Evolutionary conservation across 2,888 invertebrate genomes (phyloP).

Genomic region (Lasioglossum lativentre): DNA sequence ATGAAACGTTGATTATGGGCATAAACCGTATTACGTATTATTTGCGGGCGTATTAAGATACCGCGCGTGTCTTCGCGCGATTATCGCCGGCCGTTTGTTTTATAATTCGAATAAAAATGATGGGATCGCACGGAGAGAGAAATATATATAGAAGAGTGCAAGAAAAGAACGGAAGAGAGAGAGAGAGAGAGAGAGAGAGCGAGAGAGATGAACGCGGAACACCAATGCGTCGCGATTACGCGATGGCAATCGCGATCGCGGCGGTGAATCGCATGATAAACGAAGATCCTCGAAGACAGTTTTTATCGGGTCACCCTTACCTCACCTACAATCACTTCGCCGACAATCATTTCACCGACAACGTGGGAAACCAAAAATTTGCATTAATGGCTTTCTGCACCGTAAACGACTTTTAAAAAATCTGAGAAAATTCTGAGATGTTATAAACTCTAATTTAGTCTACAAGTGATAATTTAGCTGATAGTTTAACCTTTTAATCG

Average conservation of each 20-base stretch:
- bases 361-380: too few species aligned
- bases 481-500: too few species aligned
- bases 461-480: too few species aligned
- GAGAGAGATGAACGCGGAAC: neutral
- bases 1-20: conserved; percentile 78
- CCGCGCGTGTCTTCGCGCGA: conserved; percentile 72
- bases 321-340: too few species aligned
- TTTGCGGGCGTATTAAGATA: conserved; percentile 69
- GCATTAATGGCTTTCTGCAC: too few species aligned
- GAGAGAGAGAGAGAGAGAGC: neutral
- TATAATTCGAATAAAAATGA: conserved; percentile 49
- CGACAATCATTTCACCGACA: too few species aligned
- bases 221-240: neutral
- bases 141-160: neutral
- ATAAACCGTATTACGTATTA: conserved; percentile 74
- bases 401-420: too few species aligned
- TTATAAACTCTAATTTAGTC: too few species aligned
- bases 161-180: neutral
- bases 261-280: neutral
- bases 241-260: neutral
- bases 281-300: neutral
- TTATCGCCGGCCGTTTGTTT: conserved; percentile 62
- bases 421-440: too few species aligned
- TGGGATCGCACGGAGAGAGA: neutral
- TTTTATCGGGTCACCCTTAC: conserved; percentile 12